Conservation (phyloP, 2,888 invertebrate species). For the Campoplex nolae region DNA sequence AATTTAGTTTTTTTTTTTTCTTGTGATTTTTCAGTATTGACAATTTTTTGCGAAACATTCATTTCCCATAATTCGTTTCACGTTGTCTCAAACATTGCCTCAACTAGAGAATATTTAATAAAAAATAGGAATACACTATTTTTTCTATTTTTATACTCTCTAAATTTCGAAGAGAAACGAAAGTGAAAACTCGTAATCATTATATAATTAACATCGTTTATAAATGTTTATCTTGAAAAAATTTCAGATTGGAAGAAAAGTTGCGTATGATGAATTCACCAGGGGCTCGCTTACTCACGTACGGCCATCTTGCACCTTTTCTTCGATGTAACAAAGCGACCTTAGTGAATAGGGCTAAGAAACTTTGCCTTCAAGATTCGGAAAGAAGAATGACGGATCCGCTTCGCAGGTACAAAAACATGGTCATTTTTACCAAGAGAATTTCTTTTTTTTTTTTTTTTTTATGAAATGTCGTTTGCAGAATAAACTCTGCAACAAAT, state of each 20-base stretch:
- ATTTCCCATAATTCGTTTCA: not conserved
- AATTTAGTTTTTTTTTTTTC: not conserved
- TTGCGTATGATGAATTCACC: constrained; percentile 79
- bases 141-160: not conserved
- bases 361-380: constrained; percentile 85
- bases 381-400: constrained; percentile 85
- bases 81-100: no score
- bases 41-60: not conserved
- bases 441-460: not conserved
- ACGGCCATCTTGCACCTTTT: constrained; percentile 85
- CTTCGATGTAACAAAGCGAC: constrained; percentile 87
- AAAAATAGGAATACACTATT: no score
- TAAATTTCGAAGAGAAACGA: not conserved
- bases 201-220: no score
- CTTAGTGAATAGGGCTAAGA: constrained; percentile 86
- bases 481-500: not conserved
- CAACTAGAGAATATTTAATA: no score
- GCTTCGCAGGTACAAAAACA: constrained; percentile 84
- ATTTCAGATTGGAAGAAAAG: constrained; percentile 84
- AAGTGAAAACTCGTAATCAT: not conserved
- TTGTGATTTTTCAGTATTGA: not conserved
- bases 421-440: not conserved
- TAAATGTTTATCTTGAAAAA: no score
- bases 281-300: constrained; percentile 84
- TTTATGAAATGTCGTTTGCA: not conserved